A percentile compares a stretch with the other conserved stretches of the same genome.
Evolutionary conservation across 1,140 invertebrate species (phyloP).

Genomic region (Hylaeus volcanicus): DNA sequence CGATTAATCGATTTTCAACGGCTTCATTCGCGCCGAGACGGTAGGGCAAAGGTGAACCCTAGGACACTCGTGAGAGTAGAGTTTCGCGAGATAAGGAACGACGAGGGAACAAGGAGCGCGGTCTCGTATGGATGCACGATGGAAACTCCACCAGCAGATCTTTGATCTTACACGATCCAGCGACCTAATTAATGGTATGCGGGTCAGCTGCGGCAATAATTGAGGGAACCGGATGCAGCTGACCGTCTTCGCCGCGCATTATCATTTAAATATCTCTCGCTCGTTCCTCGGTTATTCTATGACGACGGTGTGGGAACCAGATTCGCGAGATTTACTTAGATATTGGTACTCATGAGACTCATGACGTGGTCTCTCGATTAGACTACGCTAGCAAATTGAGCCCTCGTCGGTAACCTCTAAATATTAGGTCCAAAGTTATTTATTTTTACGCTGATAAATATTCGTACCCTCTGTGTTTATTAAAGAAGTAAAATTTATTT

Average conservation of each 20-base stretch:
- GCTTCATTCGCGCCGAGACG: slow-evolving; percentile 34
- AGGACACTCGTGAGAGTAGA: slow-evolving; percentile 49
- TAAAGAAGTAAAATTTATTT: no score
- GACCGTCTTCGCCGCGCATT: slow-evolving; percentile 19
- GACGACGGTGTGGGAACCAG: neutral
- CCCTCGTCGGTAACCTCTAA: no score
- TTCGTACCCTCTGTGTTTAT: no score
- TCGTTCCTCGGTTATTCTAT: neutral
- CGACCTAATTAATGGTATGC: slow-evolving; percentile 62
- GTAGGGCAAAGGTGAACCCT: slow-evolving; percentile 35
- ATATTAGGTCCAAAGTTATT: no score
- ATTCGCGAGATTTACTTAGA: neutral
- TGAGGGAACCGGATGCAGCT: slow-evolving; percentile 43
- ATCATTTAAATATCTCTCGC: slow-evolving; percentile 32
- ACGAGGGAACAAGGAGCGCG: slow-evolving; percentile 6
- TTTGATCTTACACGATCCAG: slow-evolving; percentile 47
- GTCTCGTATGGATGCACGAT: slow-evolving; percentile 23
- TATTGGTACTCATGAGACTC: no score
- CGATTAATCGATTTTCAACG: slow-evolving; percentile 63
- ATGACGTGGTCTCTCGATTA: no score
- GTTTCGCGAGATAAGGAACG: slow-evolving; percentile 40
- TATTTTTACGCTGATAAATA: no score
- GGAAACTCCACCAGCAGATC: slow-evolving; percentile 45
- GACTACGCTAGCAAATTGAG: no score
- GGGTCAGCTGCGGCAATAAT: slow-evolving; percentile 47